Evolutionary conservation across 2,888 invertebrate species (phyloP).

Genomic region (Acheta domesticus): DNA sequence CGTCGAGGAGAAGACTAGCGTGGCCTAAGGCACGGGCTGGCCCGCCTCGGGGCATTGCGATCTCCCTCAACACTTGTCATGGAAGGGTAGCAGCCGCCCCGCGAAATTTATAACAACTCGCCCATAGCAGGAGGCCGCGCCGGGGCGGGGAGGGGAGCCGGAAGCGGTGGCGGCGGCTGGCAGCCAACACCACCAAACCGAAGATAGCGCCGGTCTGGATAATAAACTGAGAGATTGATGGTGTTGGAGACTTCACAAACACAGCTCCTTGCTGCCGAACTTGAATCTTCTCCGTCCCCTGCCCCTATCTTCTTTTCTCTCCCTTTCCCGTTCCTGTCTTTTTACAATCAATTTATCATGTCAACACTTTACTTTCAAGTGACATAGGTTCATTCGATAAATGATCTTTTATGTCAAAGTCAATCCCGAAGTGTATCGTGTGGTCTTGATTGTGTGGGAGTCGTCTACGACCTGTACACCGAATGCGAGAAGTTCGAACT

Average conservation of each 20-base stretch:
- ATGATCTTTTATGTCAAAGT: slow-evolving; percentile 18
- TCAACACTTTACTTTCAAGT: slow-evolving; percentile 18
- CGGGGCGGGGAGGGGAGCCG: neutral
- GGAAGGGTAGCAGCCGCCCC: neutral
- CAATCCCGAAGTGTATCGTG: slow-evolving; percentile 1
- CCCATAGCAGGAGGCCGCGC: no score
- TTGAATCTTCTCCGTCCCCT: slow-evolving; percentile 1
- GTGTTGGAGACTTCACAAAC: slow-evolving; percentile 9
- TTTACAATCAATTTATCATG: neutral
- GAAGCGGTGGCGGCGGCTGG: neutral
- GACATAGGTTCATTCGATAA: neutral
- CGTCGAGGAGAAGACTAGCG: no score
- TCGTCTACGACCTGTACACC: no score
- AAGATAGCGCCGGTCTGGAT: neutral
- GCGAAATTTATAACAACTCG: neutral
- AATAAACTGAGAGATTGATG: slow-evolving; percentile 9
- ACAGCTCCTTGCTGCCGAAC: neutral
- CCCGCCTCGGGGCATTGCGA: neutral
- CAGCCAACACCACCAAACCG: slow-evolving; percentile 4
- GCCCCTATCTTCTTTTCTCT: neutral
- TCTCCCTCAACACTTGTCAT: neutral
- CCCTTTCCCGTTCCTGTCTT: neutral
- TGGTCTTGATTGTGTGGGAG: neutral
- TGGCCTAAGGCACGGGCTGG: no score
- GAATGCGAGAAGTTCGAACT: neutral